Conservation (phyloP, 2,888 invertebrate species). For the Heliothis peltigera region DNA sequence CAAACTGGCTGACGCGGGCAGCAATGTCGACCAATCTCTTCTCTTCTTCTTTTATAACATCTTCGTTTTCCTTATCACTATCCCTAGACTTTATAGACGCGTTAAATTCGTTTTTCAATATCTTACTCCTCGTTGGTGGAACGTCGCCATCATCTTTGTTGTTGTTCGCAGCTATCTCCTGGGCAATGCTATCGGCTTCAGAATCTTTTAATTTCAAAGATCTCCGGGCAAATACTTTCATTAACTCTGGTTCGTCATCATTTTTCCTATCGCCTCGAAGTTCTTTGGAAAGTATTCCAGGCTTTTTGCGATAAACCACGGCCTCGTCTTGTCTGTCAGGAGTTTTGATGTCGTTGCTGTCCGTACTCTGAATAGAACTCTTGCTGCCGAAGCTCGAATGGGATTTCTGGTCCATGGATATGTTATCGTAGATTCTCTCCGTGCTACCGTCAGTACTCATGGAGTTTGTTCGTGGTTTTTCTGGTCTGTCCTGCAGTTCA, state of each 20-base stretch:
- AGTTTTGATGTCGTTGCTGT: conserved; percentile 82
- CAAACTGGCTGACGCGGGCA: conserved; percentile 84
- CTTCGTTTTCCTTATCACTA: conserved; percentile 93
- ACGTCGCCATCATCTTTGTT: conserved; percentile 76
- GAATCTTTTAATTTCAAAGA: conserved; percentile 94
- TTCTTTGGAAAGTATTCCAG: conserved; percentile 82
- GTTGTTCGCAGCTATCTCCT: conserved; percentile 86
- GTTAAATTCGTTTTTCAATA: conserved; percentile 85
- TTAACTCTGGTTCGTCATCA: conserved; percentile 94
- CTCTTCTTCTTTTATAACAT: conserved; percentile 74
- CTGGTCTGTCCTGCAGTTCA: conserved; percentile 85
- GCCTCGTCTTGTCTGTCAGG: conserved; percentile 84
- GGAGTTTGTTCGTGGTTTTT: conserved; percentile 81
- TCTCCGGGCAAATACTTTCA: conserved; percentile 95
- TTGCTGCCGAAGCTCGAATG: conserved; percentile 88
- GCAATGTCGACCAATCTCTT: conserved; percentile 84
- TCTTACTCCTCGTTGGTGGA: conserved; percentile 76
- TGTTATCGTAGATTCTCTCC: conserved; percentile 85
- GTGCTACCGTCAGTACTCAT: conserved; percentile 84
- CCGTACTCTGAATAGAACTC: conserved; percentile 85
- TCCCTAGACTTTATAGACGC: conserved; percentile 91
- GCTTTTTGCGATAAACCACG: conserved; percentile 90
- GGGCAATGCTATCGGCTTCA: conserved; percentile 90
- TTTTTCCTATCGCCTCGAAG: conserved; percentile 83
- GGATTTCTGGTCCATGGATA: conserved; percentile 85